phyloP scores from a whole-genome alignment of 2,113 vertebrate species.

The Epinephelus cyanopodus region DNA sequence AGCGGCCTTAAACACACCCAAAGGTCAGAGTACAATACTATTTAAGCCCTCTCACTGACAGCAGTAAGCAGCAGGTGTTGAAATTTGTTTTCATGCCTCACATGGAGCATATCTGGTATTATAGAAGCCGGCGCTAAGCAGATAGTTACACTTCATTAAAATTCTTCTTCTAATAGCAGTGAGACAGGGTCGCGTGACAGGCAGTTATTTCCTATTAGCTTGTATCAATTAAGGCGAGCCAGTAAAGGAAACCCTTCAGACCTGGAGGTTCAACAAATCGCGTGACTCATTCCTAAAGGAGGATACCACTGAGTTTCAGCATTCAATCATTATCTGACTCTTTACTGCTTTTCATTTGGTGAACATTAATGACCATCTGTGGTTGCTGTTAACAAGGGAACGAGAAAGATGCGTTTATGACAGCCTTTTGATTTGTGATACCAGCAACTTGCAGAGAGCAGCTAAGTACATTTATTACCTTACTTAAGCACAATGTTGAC shows the following conservation, averaged over 20 bases:
- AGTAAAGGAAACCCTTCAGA: background rate
- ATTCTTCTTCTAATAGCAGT: constrained; percentile 54
- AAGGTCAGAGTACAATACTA: constrained; percentile 50
- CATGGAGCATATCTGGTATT: constrained; percentile 22
- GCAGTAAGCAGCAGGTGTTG: constrained; percentile 61
- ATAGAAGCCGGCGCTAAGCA: constrained; percentile 11
- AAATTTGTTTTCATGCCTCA: constrained; percentile 50
- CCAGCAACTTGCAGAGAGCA: too few species aligned
- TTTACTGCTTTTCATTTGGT: background rate
- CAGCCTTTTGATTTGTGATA: too few species aligned
- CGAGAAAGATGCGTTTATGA: too few species aligned
- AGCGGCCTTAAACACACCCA: constrained; percentile 2
- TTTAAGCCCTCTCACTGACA: constrained; percentile 51
- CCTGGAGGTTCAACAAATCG: too few species aligned
- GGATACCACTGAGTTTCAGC: too few species aligned
- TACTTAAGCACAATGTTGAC: background rate
- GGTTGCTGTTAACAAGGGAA: background rate
- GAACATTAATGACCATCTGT: background rate
- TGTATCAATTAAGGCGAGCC: constrained; percentile 3
- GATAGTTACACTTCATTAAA: constrained; percentile 61
- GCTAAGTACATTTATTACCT: too few species aligned
- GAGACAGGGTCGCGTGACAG: constrained; percentile 27
- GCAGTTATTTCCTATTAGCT: constrained; percentile 30
- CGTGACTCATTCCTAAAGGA: too few species aligned
- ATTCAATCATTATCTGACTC: background rate